Evolutionary conservation across 2,113 vertebrate genomes (phyloP), one percentile per base, ranked within the genome.

Genomic region (Crypturellus undulatus): DNA sequence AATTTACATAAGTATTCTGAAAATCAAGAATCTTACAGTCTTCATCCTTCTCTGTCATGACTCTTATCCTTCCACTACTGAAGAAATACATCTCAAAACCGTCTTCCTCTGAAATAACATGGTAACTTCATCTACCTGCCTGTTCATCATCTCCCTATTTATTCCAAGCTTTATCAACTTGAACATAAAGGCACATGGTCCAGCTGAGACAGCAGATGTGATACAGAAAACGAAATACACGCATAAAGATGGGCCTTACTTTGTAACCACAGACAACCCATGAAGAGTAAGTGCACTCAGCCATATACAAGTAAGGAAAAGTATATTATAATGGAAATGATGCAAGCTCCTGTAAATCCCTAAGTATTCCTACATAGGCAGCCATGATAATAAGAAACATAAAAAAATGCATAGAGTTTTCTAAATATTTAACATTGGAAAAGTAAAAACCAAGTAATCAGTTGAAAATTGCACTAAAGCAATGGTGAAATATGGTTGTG

Each of bases 221-320:
- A 32, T 60, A 84, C 60, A 60, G 42, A 64, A 56, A 56, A 34
- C 67, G 51, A 65, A 76, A 60, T 20, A 79, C 2, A 76, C 8
- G 56, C 58, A 81, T 36, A 80, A 32, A 68, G 26, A 68, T 20
- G 18, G 8, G 30, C 24, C 38, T 36, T 43, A 42, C 42, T 73
- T 40, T 80, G 80, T 72, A 38, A 89, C 12, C 18, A 10, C 18
- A 28, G 62, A 76, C 84, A 85, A 73, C 79, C 56, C 81, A 96
- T 95, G 95, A 96, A 79, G 91, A 89, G 89, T 76, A 81, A 84
- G 72, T 28, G 47, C 73, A 65, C 59, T 79, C 73, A 87, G 52
- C n/a, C 70, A 67, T 51, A 38, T 67, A 34, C 60, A 75, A 51
- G 94, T 93, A 77, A 93, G 86, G 90, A 38, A 43, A 90, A 87